Conservation (phyloP, 2,888 invertebrate genomes). For the Hyles lineata region DNA sequence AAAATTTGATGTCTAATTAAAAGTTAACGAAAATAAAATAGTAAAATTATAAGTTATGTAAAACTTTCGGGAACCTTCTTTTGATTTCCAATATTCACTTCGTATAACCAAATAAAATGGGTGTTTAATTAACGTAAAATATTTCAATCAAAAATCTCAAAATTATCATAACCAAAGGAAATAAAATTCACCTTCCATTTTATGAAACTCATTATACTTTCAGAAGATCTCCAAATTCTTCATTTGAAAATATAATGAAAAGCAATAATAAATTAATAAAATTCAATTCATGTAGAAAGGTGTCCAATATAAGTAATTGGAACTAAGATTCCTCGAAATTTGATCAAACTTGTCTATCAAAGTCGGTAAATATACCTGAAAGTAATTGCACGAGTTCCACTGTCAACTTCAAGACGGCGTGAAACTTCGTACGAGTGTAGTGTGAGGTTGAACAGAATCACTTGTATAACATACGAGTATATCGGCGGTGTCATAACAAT, state of each 20-base stretch:
- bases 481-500: too few relatives aligned
- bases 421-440: background rate
- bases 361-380: slow-evolving; percentile 12
- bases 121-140: too few relatives aligned
- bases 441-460: too few relatives aligned
- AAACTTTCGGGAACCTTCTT: background rate
- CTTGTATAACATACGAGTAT: too few relatives aligned
- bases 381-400: background rate
- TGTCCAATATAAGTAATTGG: background rate
- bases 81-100: background rate
- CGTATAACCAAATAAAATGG: too few relatives aligned
- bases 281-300: background rate
- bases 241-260: background rate
- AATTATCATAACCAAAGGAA: background rate
- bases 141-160: too few relatives aligned
- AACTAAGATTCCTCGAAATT: background rate
- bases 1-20: too few relatives aligned
- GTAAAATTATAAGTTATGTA: too few relatives aligned
- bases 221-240: background rate
- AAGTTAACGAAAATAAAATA: too few relatives aligned
- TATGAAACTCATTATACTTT: slow-evolving; percentile 7
- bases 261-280: background rate
- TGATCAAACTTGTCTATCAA: background rate
- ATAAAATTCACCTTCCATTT: background rate
- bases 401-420: background rate